These are phyloP conservation scores for Podarcis raffonei DNA, from an alignment of 2,113 vertebrate genomes.

Conservation along the genomic window DNA sequence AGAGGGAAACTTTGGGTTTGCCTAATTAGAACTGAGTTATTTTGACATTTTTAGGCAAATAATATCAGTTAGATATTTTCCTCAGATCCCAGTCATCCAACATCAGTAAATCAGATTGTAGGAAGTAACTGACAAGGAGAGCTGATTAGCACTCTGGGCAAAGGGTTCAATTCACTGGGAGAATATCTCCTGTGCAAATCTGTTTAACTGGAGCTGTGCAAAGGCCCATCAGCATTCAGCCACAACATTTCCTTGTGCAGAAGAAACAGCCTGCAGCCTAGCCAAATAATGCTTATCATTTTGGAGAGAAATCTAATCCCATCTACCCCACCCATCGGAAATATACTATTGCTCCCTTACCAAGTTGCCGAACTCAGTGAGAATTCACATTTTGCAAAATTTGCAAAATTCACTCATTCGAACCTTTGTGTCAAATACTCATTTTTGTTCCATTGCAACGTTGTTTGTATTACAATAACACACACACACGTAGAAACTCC, in stretches of 20 bases:
- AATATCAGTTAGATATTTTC: neutral
- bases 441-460: neutral
- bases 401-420: neutral
- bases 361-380: neutral
- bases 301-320: neutral
- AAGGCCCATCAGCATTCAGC: neutral
- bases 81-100: neutral
- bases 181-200: neutral
- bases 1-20: neutral
- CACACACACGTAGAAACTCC: neutral
- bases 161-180: neutral
- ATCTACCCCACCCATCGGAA: no score
- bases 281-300: neutral
- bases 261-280: neutral
- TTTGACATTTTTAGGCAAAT: neutral
- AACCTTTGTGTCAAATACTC: neutral
- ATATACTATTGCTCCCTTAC: neutral
- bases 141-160: neutral
- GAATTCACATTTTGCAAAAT: neutral
- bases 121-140: neutral
- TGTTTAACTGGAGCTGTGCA: neutral
- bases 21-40: neutral
- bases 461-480: neutral
- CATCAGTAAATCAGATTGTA: neutral
- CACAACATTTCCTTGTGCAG: neutral